Base-by-base conservation (phyloP, 2,113 vertebrate genomes). In the Poeciliopsis turrubarensis region DNA sequence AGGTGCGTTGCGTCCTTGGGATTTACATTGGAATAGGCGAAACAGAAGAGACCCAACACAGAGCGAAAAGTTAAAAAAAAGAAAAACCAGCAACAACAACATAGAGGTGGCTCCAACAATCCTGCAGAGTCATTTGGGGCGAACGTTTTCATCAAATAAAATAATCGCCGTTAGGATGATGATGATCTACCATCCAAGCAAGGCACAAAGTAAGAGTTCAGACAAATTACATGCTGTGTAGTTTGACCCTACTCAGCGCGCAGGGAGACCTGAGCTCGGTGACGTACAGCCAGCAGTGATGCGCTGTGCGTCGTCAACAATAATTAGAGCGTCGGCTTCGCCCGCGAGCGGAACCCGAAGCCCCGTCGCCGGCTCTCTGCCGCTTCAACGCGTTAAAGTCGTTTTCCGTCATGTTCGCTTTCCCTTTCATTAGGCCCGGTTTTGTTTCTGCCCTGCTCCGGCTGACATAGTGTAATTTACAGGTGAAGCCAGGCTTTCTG, bases 401-500 rank as follows among this genome's bases (percentile, higher is more conserved):
- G 66, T 82, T 82, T 82, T 68, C 68, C 79, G 68, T 88, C 76
- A 77, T 87, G 83, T 83, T 84, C 60, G 0, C 70, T 57, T 69
- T 82, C 80, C 82, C 91, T 88, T 85, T 91, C 87, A 86, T 90
- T 87, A 80, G 73, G 37, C 65, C 34, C 32, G 29, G 72, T 37
- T 78, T 91, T 92, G 84, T 91, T 86, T 88, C 89, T 32, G 78
- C 70, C 19, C 57, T 64, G 88, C 80, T 84, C 69, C 51, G 34
- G 68, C 80, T 72, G 86, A 79, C 82, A 72, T 74, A 74, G 79
- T 86, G 86, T 90, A 87, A 91, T 89, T 93, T 87, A 89, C 89
- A 90, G 90, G 87, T 92, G 87, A 83, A 91, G 82, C 81, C 81
- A 47, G 84, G 79, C 86, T 81, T 88, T 79, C 78, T 90, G 88